A percentile compares a stretch with the other conserved stretches of the same genome.
phyloP scores from a whole-genome alignment of 2,888 invertebrate genomes.

The Hoplodrina blanda region DNA sequence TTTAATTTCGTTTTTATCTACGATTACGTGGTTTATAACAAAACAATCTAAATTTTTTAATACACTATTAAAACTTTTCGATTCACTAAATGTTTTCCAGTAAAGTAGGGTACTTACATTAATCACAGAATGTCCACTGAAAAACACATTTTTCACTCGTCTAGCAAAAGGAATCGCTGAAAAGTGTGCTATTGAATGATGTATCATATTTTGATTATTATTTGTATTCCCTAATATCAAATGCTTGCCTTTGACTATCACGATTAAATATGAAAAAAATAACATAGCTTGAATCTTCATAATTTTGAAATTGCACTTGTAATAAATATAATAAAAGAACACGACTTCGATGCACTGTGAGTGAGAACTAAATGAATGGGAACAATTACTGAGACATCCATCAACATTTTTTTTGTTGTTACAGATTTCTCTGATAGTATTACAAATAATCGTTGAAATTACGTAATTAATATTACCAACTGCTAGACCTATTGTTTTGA shows the following conservation, averaged over 20 bases:
- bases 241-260: conserved; percentile 66
- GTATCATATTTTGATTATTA: conserved; percentile 67
- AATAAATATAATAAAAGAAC: conserved; percentile 11
- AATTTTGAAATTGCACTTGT: conserved; percentile 22
- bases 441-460: conserved; percentile 10
- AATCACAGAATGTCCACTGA: conserved; percentile 69
- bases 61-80: too few relatives aligned
- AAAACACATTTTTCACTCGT: conserved; percentile 75
- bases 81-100: too few relatives aligned
- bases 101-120: conserved; percentile 68
- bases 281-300: conserved; percentile 66
- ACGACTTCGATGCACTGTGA: conserved; percentile 25
- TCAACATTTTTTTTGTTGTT: neutral
- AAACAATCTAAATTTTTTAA: neutral
- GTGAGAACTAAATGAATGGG: conserved; percentile 32
- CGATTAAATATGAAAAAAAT: conserved; percentile 49
- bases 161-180: conserved; percentile 70
- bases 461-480: neutral
- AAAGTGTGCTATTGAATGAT: conserved; percentile 68
- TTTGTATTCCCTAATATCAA: conserved; percentile 72
- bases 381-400: conserved; percentile 7
- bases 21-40: neutral
- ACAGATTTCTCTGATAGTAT: conserved; percentile 2
- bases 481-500: conserved; percentile 12
- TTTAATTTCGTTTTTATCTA: neutral